Evolutionary conservation across 2,113 vertebrate genomes (phyloP).

Genomic region (Ceyx melanurus): DNA sequence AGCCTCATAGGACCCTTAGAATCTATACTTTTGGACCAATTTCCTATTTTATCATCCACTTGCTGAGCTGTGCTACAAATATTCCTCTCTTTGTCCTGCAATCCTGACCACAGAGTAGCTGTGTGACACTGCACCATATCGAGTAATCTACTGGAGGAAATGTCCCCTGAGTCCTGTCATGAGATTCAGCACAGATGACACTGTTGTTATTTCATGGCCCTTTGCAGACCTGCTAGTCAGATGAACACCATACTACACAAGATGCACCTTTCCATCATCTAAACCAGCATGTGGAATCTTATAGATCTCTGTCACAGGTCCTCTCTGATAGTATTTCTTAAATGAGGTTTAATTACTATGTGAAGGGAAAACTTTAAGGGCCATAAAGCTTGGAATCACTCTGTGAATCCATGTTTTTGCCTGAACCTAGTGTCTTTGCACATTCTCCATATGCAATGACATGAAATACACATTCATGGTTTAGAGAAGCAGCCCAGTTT

Average conservation of each 20-base stretch:
- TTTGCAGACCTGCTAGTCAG: neutral
- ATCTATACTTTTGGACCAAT: neutral
- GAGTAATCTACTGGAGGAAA: neutral
- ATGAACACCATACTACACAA: neutral
- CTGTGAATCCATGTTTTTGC: neutral
- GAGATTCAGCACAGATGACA: neutral
- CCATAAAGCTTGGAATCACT: neutral
- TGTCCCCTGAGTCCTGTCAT: neutral
- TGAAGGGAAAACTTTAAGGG: neutral
- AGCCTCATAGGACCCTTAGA: neutral
- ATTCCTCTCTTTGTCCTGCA: neutral
- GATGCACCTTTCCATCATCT: neutral
- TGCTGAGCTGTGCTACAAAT: neutral
- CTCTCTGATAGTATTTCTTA: neutral
- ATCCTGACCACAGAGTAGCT: neutral
- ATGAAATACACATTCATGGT: neutral
- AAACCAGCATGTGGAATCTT: neutral
- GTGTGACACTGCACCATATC: rapidly evolving
- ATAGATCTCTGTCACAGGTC: neutral
- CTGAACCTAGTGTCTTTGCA: neutral
- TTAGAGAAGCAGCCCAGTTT: neutral
- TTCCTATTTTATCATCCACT: neutral
- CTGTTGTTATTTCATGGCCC: neutral
- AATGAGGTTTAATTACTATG: neutral
- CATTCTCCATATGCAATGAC: neutral